phyloP scores from a whole-genome alignment of 1,140 invertebrate genomes.

The Trialeurodes vaporariorum region DNA sequence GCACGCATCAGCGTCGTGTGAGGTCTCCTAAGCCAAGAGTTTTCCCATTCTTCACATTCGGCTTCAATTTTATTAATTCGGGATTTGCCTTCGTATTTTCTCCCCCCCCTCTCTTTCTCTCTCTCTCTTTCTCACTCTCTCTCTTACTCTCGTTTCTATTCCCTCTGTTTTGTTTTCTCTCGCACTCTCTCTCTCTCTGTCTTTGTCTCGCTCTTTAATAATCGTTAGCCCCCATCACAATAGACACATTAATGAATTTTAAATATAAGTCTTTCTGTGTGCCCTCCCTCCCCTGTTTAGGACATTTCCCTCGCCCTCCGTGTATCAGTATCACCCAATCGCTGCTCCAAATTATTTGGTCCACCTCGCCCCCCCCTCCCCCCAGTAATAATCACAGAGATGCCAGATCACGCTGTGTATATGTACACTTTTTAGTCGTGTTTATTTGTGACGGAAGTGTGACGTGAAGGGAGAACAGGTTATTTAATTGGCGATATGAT shows the following conservation, averaged over 20 bases:
- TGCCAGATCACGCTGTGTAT: too few relatives aligned
- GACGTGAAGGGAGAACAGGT: too few relatives aligned
- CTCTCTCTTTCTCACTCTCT: not conserved
- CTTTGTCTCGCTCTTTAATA: not conserved
- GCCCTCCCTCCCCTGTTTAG: too few relatives aligned
- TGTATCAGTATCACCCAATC: not conserved
- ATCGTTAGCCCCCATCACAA: not conserved
- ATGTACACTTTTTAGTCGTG: too few relatives aligned
- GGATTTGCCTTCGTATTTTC: too few relatives aligned
- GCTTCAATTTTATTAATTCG: constrained; percentile 1
- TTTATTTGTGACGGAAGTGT: too few relatives aligned
- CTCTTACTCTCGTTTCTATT: too few relatives aligned
- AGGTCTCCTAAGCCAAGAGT: not conserved
- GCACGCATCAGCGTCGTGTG: not conserved
- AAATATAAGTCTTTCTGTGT: not conserved
- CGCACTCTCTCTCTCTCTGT: not conserved
- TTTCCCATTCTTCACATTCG: not conserved
- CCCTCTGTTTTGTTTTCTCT: too few relatives aligned
- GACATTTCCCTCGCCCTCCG: not conserved
- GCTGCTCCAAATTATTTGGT: not conserved
- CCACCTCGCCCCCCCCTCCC: too few relatives aligned
- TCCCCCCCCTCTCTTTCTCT: not conserved
- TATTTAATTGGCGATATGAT: too few relatives aligned
- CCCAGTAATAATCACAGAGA: too few relatives aligned
- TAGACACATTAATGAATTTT: not conserved